Evolutionary conservation across 2,113 vertebrate genomes (phyloP).

Genomic region (Suncus etruscus): DNA sequence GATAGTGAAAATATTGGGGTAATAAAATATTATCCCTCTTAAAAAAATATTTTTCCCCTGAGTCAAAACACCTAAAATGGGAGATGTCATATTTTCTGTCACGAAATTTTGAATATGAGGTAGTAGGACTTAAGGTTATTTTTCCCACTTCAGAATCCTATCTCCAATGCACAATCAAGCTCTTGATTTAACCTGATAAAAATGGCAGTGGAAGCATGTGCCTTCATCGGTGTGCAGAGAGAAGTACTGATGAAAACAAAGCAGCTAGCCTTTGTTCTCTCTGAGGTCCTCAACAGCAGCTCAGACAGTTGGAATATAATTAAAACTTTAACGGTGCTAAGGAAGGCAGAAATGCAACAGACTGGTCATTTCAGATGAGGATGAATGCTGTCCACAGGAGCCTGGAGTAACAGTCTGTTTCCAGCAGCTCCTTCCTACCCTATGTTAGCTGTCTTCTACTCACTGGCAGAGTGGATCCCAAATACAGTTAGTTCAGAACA

Average conservation of each 20-base stretch:
- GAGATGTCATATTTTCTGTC: conserved; percentile 24
- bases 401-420: conserved; percentile 17
- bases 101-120: conserved; percentile 54
- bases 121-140: not conserved
- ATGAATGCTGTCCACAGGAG: conserved; percentile 49
- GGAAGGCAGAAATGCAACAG: conserved; percentile 74
- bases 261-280: conserved; percentile 66
- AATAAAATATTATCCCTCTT: not conserved
- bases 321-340: conserved; percentile 77
- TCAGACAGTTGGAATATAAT: conserved; percentile 81
- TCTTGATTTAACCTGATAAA: conserved; percentile 71
- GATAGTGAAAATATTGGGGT: not conserved
- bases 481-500: conserved; percentile 50
- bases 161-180: conserved; percentile 42
- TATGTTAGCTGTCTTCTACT: conserved; percentile 35
- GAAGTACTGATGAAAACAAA: conserved; percentile 16
- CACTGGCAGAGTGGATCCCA: not conserved
- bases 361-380: conserved; percentile 65
- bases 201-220: conserved; percentile 54
- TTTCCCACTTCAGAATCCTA: conserved; percentile 50
- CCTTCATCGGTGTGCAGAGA: conserved; percentile 50
- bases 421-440: conserved; percentile 13
- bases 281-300: conserved; percentile 63
- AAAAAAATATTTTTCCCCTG: conserved; percentile 46
- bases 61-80: conserved; percentile 16